Conservation (phyloP, 2,113 vertebrate genomes). For the Chunga burmeisteri region DNA sequence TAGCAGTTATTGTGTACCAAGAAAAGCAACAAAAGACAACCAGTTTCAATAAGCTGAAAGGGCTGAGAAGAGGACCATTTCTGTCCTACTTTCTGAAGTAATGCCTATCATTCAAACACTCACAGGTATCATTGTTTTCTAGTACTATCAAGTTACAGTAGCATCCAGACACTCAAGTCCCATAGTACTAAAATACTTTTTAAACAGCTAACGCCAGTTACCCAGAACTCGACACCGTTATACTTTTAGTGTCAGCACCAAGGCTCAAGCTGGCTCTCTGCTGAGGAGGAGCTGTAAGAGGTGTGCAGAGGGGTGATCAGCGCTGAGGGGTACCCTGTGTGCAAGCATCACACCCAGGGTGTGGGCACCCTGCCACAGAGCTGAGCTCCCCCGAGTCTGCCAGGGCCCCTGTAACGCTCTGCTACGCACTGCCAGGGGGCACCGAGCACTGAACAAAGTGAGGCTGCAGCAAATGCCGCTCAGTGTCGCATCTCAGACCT, state of each 20-base stretch:
- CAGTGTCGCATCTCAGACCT: neutral
- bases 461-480: neutral
- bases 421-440: accelerated
- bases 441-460: accelerated
- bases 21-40: conserved; percentile 28
- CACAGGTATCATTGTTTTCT: neutral
- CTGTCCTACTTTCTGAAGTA: conserved; percentile 38
- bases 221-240: neutral
- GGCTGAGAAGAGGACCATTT: conserved; percentile 7
- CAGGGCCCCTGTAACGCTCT: neutral
- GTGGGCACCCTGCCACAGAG: accelerated
- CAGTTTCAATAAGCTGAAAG: conserved; percentile 5
- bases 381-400: accelerated
- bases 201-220: neutral
- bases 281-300: neutral
- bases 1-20: conserved; percentile 44
- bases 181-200: neutral
- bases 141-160: neutral
- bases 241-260: accelerated
- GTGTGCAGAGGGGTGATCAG: neutral
- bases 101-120: conserved; percentile 3
- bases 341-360: neutral
- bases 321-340: neutral
- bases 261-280: neutral
- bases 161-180: neutral